Conservation (phyloP, 2,888 invertebrate species). For the Argyresthia goedartella region DNA sequence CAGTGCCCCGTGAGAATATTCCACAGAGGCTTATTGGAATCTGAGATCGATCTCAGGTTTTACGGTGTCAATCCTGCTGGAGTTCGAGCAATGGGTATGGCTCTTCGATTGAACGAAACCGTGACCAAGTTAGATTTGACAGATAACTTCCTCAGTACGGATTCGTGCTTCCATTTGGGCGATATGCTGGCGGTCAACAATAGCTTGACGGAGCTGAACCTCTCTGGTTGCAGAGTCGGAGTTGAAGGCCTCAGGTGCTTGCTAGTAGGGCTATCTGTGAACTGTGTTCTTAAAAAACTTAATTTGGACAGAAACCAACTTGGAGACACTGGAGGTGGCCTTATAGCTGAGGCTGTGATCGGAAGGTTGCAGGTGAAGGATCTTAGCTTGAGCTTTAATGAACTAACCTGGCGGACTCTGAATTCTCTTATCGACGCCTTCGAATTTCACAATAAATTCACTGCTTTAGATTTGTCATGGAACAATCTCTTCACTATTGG, state of each 20-base stretch:
- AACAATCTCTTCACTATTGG: constrained; percentile 20
- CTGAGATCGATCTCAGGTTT: constrained; percentile 25
- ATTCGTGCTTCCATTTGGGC: constrained; percentile 32
- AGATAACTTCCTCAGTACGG: constrained; percentile 22
- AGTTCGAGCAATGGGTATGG: constrained; percentile 25
- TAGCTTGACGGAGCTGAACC: constrained; percentile 21
- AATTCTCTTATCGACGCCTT: neutral
- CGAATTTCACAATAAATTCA: neutral
- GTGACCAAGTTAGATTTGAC: constrained; percentile 27
- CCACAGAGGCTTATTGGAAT: constrained; percentile 21
- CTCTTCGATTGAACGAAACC: constrained; percentile 20
- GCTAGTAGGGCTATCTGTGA: constrained; percentile 14
- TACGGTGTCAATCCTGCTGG: constrained; percentile 23
- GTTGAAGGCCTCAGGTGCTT: constrained; percentile 18
- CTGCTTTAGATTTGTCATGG: constrained; percentile 21
- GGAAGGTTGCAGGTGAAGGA: neutral
- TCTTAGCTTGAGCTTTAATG: constrained; percentile 7
- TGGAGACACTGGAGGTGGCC: constrained; percentile 21
- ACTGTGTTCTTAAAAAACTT: constrained; percentile 15
- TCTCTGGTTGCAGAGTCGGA: constrained; percentile 26
- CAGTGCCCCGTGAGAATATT: constrained; percentile 23
- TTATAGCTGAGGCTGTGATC: constrained; percentile 14
- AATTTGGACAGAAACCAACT: constrained; percentile 25
- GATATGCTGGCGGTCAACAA: constrained; percentile 23
- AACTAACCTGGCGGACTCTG: neutral